Percentiles rank a stretch among this genome's conserved stretches.
Evolutionary conservation across 1,140 invertebrate genomes (phyloP).

Genomic region (Scylla paramamosain): DNA sequence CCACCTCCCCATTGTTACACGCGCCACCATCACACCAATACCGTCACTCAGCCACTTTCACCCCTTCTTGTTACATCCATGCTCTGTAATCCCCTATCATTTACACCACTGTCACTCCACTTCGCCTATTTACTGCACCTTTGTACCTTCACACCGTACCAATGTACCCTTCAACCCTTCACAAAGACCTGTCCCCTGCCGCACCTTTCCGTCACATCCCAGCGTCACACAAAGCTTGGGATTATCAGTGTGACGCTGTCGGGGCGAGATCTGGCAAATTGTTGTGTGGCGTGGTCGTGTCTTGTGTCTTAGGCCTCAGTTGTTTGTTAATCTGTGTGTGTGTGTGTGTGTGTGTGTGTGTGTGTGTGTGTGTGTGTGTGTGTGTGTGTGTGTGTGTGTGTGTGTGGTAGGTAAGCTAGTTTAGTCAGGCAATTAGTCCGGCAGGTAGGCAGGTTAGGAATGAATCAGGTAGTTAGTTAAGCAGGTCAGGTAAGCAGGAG

Average conservation of each 20-base stretch:
- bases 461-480: not conserved
- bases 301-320: not conserved
- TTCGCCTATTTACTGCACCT: not conserved
- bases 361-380: constrained; percentile 5
- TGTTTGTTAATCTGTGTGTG: not conserved
- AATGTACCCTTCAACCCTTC: no score
- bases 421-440: not conserved
- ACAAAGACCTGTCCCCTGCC: no score
- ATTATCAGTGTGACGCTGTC: not conserved
- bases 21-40: not conserved
- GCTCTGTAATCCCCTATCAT: not conserved
- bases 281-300: not conserved
- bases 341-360: constrained; percentile 8
- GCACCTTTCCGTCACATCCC: no score
- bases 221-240: not conserved
- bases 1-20: not conserved
- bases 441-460: not conserved
- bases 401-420: not conserved
- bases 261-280: not conserved
- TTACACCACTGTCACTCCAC: not conserved
- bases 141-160: no score
- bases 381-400: constrained; percentile 36
- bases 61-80: not conserved
- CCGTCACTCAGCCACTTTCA: not conserved
- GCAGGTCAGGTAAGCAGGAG: not conserved